These are phyloP conservation scores for Dryobotodes eremita DNA, from an alignment of 2,888 invertebrate species.

Conservation along the genomic window DNA sequence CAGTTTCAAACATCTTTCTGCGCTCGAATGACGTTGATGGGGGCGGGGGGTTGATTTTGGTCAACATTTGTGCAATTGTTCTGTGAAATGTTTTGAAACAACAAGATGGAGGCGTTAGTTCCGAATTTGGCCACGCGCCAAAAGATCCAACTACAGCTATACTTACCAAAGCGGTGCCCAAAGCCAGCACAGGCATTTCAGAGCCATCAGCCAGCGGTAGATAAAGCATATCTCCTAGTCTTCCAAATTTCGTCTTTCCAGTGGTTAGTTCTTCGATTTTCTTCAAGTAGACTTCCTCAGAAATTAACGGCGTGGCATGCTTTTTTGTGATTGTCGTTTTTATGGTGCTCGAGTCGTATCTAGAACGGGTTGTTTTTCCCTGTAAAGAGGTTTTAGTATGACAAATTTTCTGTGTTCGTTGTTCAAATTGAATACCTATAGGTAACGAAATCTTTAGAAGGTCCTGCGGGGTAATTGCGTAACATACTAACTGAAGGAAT, in stretches of 20 bases:
- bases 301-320: background rate
- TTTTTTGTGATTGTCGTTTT: background rate
- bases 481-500: no score
- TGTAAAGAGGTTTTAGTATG: background rate
- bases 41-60: no score
- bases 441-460: no score
- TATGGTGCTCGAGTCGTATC: background rate
- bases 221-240: conserved; percentile 66
- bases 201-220: conserved; percentile 73
- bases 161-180: conserved; percentile 85
- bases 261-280: conserved; percentile 73
- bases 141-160: background rate
- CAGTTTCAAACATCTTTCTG: no score
- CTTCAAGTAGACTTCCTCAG: conserved; percentile 68
- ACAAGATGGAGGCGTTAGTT: background rate
- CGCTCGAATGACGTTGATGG: no score
- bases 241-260: conserved; percentile 74
- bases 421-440: no score
- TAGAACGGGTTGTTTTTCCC: conserved; percentile 65
- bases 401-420: no score
- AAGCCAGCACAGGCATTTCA: conserved; percentile 77
- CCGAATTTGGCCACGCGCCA: no score
- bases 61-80: no score
- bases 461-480: no score
- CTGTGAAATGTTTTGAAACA: no score